Conservation (phyloP, 2,888 invertebrate genomes). For the Eulithis testata region DNA sequence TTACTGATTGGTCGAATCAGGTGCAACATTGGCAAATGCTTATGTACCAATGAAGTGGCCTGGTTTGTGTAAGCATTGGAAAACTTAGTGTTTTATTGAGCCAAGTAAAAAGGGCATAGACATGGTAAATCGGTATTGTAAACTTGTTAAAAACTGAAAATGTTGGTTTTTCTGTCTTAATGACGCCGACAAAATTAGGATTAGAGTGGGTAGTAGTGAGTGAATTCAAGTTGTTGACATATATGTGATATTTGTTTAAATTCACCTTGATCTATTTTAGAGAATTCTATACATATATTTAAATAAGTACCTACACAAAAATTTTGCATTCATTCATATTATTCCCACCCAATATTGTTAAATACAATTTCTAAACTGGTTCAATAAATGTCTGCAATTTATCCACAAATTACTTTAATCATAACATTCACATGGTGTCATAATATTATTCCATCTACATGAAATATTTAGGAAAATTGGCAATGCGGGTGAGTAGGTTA, state of each 20-base stretch:
- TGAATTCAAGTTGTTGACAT: no score
- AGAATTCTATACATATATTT: neutral
- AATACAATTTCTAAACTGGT: slow-evolving; percentile 7
- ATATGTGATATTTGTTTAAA: neutral
- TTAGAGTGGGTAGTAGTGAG: no score
- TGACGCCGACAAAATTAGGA: no score
- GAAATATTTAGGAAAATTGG: slow-evolving; percentile 27
- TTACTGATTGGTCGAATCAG: slow-evolving; percentile 1
- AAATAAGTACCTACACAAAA: neutral
- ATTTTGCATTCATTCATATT: neutral
- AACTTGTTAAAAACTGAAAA: no score
- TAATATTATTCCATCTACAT: slow-evolving; percentile 45
- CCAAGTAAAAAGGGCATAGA: no score
- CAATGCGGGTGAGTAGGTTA: neutral
- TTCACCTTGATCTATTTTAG: neutral
- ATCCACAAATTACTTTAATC: slow-evolving; percentile 32
- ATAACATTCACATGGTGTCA: slow-evolving; percentile 38
- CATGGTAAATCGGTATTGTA: no score
- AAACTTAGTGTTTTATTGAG: slow-evolving; percentile 4
- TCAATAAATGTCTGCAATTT: slow-evolving; percentile 41
- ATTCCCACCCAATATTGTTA: neutral
- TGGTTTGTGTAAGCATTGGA: slow-evolving; percentile 28
- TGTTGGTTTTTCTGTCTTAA: no score
- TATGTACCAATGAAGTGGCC: slow-evolving; percentile 2
- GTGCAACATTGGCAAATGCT: slow-evolving; percentile 11